Conservation (phyloP, 2,113 vertebrate genomes). For the Meles meles region DNA sequence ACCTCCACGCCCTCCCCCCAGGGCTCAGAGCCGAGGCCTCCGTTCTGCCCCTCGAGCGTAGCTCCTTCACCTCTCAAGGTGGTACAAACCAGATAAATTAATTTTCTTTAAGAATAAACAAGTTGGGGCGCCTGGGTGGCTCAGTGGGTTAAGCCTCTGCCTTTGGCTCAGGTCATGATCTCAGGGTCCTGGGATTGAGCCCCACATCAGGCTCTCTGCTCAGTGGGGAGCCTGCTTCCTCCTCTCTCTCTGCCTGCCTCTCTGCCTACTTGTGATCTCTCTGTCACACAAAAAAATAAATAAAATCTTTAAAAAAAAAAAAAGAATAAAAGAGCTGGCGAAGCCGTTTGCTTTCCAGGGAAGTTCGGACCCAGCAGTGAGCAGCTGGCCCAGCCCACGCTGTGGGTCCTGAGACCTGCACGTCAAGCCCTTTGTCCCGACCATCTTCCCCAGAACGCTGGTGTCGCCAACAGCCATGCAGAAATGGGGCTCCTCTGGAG, state of each 20-base stretch:
- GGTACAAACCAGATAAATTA: background rate
- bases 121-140: too few relatives aligned
- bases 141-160: too few relatives aligned
- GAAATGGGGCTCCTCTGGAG: background rate
- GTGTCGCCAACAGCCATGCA: background rate
- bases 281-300: too few relatives aligned
- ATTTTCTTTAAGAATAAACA: background rate
- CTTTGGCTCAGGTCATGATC: too few relatives aligned
- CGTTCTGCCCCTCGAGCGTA: background rate
- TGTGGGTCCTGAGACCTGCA: background rate
- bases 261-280: too few relatives aligned
- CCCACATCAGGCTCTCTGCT: too few relatives aligned
- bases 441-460: background rate
- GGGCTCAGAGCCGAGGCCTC: accelerated
- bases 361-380: background rate
- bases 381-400: accelerated
- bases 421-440: too few relatives aligned
- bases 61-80: background rate
- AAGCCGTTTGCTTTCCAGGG: background rate
- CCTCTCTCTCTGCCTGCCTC: too few relatives aligned
- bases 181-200: too few relatives aligned
- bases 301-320: too few relatives aligned
- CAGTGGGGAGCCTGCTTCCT: too few relatives aligned
- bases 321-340: background rate
- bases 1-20: accelerated